Evolutionary conservation across 1,140 invertebrate genomes (phyloP), one percentile per base, ranked within the genome.

Genomic region (Sinonovacula constricta): DNA sequence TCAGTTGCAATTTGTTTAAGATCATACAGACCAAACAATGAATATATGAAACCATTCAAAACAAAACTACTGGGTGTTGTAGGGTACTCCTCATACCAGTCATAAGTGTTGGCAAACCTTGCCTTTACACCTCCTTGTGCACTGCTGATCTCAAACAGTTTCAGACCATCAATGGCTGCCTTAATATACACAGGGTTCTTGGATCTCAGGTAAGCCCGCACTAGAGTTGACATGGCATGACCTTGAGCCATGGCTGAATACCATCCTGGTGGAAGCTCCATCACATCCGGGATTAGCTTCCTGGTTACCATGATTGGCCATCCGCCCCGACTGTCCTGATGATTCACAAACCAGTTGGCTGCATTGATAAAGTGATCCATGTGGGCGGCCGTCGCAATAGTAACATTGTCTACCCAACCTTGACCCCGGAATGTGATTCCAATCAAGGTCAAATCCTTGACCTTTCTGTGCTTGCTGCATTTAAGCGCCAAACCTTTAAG

Each of bases 1-100:
- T 80, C 85, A 10, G 54, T 45, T 10, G 85, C 86, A 24, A 86
- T 93, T 85, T 93, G 94, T 83, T 94, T 94, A 31, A 99, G 91
- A 92, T 99, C 98, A 88, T 99, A 99, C 0, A 99, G 92, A 2
- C 98, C 98, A 69, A 99, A 93, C 1, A 99, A 93, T 0, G 98
- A 97, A 91, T 99, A 99, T 83, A 99, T 98, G 91, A 99, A 99
- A 33, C 98, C 98, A 92, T 99, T 99, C 1, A 99, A 93, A 10
- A 99, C 98, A 91, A 98, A 99, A 2, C 96, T 96, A 3, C 96
- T 93, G 0, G 98, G 98, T 39, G 94, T 95, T 0, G 98, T 99
- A 4, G 98, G 98, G 91, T 99, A 99, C 88, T 99, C 98, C 91
- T 99, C 98, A 88, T 98, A 99, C 96, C 96, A 97, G 22, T 92